Percentiles rank a stretch among this genome's conserved stretches.
Evolutionary conservation across 2,113 vertebrate species (phyloP).

Genomic region (Ictidomys tridecemlineatus): DNA sequence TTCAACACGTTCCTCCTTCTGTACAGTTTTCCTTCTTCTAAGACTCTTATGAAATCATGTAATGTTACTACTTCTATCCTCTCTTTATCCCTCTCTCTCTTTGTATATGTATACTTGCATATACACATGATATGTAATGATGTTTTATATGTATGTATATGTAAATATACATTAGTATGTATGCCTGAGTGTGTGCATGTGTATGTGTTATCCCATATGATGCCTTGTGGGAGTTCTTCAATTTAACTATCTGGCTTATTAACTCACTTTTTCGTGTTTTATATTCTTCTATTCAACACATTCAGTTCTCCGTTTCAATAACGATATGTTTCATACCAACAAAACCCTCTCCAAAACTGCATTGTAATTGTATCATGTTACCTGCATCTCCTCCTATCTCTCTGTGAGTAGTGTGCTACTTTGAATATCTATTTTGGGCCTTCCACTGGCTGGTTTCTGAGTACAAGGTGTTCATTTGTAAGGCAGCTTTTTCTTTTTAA

Average conservation of each 20-base stretch:
- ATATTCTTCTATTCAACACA: neutral
- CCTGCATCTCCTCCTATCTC: neutral
- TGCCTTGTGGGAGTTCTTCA: neutral
- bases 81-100: neutral
- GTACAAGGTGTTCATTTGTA: neutral
- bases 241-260: neutral
- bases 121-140: neutral
- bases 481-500: neutral
- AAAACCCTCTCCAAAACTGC: neutral
- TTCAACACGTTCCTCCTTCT: neutral
- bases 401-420: neutral
- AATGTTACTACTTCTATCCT: neutral
- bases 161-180: neutral
- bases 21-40: neutral
- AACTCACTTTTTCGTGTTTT: neutral
- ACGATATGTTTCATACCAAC: neutral
- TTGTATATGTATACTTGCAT: neutral
- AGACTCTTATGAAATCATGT: neutral
- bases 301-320: neutral
- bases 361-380: neutral
- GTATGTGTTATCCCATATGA: neutral
- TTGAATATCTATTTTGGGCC: conserved; percentile 2
- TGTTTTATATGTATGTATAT: neutral
- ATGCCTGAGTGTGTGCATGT: neutral
- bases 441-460: neutral